These are phyloP conservation scores for Neotoma lepida DNA, from an alignment of 2,113 vertebrate species.

Conservation along the genomic window DNA sequence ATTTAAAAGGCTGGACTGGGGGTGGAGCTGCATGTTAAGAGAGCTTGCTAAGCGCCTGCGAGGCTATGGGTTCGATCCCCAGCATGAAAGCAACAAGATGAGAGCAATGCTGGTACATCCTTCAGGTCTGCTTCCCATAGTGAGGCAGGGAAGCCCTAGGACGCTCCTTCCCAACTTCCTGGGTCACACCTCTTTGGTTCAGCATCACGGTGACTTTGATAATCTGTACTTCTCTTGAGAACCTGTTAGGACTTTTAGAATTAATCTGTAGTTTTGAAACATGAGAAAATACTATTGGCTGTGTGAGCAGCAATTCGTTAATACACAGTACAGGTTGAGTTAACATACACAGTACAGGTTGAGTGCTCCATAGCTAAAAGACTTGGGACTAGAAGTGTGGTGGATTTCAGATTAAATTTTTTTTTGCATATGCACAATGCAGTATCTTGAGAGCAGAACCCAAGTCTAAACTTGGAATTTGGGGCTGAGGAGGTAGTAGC, in stretches of 20 bases:
- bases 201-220: not conserved
- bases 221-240: not conserved
- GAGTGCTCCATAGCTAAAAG: not conserved
- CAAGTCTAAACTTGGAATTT: not conserved
- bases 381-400: not conserved
- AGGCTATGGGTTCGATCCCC: not conserved
- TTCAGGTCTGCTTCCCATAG: not conserved
- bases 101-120: accelerated
- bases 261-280: not conserved
- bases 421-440: not conserved
- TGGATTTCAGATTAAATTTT: not conserved
- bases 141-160: accelerated
- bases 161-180: not conserved
- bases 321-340: not conserved
- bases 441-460: not conserved
- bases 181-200: not conserved
- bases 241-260: not conserved
- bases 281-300: not conserved
- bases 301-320: not conserved
- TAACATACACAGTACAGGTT: not conserved
- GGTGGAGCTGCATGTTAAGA: not conserved
- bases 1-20: not conserved
- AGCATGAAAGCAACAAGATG: too few species aligned
- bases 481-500: not conserved
- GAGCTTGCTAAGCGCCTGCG: not conserved